A percentile compares a stretch with the other conserved stretches of the same genome.
Evolutionary conservation across 2,888 invertebrate species (phyloP).

Genomic region (Metopia argyrocephala): DNA sequence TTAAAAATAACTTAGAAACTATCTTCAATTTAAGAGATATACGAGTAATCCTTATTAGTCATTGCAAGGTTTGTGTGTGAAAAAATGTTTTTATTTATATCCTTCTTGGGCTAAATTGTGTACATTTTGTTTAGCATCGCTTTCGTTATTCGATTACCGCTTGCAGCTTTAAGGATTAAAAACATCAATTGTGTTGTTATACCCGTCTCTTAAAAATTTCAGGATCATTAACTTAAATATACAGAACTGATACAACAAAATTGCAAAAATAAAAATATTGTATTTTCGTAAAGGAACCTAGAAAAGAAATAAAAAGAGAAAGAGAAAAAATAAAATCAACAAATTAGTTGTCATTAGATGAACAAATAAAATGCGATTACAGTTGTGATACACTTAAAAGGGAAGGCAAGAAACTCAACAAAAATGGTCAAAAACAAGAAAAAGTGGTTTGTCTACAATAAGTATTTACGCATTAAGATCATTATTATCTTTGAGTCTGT

Average conservation of each 20-base stretch:
- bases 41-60: no score
- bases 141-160: neutral
- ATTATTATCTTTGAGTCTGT: conserved; percentile 37
- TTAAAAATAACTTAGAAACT: no score
- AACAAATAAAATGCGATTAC: neutral
- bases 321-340: neutral
- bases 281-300: no score
- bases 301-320: no score
- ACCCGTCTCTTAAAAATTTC: conserved; percentile 43
- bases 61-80: no score
- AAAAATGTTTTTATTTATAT: no score
- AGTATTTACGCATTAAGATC: conserved; percentile 52
- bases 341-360: neutral
- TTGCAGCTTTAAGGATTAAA: conserved; percentile 33
- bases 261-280: neutral
- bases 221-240: conserved; percentile 51
- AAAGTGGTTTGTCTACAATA: conserved; percentile 44
- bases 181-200: conserved; percentile 39
- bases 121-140: no score
- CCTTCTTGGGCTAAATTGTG: no score
- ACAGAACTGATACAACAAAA: neutral
- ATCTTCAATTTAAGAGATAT: no score
- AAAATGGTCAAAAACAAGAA: conserved; percentile 36
- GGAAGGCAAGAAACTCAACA: neutral
- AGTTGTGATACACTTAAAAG: neutral